Base-by-base conservation (phyloP, 23 tunicate genomes). In the Styela clava region DNA sequence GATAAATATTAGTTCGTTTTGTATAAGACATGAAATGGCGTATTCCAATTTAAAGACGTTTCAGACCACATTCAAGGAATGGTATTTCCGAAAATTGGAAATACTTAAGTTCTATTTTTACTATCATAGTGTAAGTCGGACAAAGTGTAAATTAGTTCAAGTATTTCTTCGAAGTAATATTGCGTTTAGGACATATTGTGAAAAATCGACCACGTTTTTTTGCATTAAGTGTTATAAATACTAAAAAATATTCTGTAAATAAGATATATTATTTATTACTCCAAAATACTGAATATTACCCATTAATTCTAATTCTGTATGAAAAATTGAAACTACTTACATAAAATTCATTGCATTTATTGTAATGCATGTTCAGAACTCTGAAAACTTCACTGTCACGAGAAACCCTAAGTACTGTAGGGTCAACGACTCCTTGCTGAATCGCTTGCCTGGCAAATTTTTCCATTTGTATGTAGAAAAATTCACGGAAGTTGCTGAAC, bases 401-500 rank as follows among this genome's bases (percentile, higher is more conserved):
- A 19, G 86, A 33, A 3, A 95, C 97, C 2, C 74, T 74, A 24
- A 95, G 85, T 28, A 82, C 36, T 34, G 89, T 33, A 0, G 89
- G 2, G 24, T 89, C 86, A 12, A 78, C 69, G 32, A 88, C 56
- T 52, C 99, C 99, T 20, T 90, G 92, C 1, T 79, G 69, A 35
- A 95, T 82, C 2, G 99, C 99, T 71, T 95, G 99, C 23, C 99
- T 74, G 68, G 99, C 89, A 65, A 86, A 95, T 69, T 95, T 95
- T 64, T 95, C 99, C 78, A 95, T 91, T 84, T 95, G 99, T n/a
- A 95, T 95, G 92, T 95, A 95, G 69, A 74, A 95, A 78, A 95
- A 95, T 73, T 95, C 99, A 2, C 99, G 96, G 67, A 95, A 95
- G 89, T 95, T 95, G 77, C 92, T 86, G 86, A 95, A 95, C 99